Conservation (phyloP, 2,888 invertebrate species). For the Nineta flava region DNA sequence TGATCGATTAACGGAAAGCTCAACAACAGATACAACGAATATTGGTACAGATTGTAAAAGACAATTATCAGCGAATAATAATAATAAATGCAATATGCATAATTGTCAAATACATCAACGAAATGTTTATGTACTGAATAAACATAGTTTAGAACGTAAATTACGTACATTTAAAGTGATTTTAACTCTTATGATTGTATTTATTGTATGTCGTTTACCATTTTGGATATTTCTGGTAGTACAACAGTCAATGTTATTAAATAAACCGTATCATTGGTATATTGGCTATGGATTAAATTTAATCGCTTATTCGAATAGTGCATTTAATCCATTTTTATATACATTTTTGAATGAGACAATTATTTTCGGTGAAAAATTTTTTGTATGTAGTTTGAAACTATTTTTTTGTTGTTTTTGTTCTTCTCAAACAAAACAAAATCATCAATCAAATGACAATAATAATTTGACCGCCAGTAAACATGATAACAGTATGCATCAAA, state of each 20-base stretch:
- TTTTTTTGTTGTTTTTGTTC: too few species aligned
- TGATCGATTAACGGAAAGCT: slow-evolving; percentile 1
- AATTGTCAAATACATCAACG: slow-evolving; percentile 8
- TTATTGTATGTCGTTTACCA: slow-evolving; percentile 35
- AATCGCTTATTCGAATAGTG: slow-evolving; percentile 35
- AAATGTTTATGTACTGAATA: slow-evolving; percentile 5
- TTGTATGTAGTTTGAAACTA: too few species aligned
- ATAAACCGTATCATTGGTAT: slow-evolving; percentile 26
- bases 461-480: too few species aligned
- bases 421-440: too few species aligned
- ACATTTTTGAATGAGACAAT: slow-evolving; percentile 38
- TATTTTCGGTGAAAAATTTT: slow-evolving; percentile 9
- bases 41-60: neutral
- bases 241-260: slow-evolving; percentile 24
- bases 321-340: slow-evolving; percentile 41
- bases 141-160: slow-evolving; percentile 27
- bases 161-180: slow-evolving; percentile 39
- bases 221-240: slow-evolving; percentile 34
- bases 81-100: neutral
- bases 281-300: slow-evolving; percentile 32
- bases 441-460: too few species aligned
- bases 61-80: slow-evolving; percentile 2
- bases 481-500: too few species aligned
- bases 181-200: slow-evolving; percentile 34
- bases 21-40: slow-evolving; percentile 4